Base-by-base conservation (phyloP, 2,888 invertebrate genomes). In the Pilophorus perplexus region DNA sequence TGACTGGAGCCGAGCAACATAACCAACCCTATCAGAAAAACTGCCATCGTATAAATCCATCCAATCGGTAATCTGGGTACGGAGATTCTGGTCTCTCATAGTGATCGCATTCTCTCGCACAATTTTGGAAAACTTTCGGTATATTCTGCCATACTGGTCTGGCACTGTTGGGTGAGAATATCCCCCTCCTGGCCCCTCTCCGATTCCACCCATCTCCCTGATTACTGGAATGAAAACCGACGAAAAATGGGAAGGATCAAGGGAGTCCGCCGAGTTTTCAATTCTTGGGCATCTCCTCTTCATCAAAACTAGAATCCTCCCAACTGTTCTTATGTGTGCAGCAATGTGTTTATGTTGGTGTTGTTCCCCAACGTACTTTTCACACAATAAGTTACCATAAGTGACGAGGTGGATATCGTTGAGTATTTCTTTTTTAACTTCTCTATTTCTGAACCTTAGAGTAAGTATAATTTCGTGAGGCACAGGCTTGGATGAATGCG, bases 11-110 rank as follows among this genome's bases (percentile, higher is more conserved):
- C 42, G 16, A 1, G 57, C 57, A 16, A 28, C 16, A 2, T 14
- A 14, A 20, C 57, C 57, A 37, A 55, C 37, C 12, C 28, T n/a
- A 14, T 28, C 33, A 16, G 25, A 28, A 37, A 55, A 55, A 10
- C 14, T 14, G 16, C 16, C 23, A 16, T 55, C 37, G 16, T 37
- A 55, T 8, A 42, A 1, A 40, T 16, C 10, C 8, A 40, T 40
- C 57, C 57, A 55, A 14, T 37, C 37, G 16, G 16, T 37, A 37
- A 37, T 37, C 12, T 37, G 10, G 25, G 16, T 37, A 2, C 1
- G 2, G 1, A 1, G n/a, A 8, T 33, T 8, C 8, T n/a, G 14
- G 6, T 40, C 14, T 8, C 16, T 22, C 8, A 6, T 16, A 10
- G n/a, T 6, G n/a, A n/a, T 6, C n/a, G 22, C n/a, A 6, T 37